A percentile compares a stretch with the other conserved stretches of the same genome.
Evolutionary conservation across 2,797 vertebrate species (phyloP).

Genomic region (Psittacula echo): DNA sequence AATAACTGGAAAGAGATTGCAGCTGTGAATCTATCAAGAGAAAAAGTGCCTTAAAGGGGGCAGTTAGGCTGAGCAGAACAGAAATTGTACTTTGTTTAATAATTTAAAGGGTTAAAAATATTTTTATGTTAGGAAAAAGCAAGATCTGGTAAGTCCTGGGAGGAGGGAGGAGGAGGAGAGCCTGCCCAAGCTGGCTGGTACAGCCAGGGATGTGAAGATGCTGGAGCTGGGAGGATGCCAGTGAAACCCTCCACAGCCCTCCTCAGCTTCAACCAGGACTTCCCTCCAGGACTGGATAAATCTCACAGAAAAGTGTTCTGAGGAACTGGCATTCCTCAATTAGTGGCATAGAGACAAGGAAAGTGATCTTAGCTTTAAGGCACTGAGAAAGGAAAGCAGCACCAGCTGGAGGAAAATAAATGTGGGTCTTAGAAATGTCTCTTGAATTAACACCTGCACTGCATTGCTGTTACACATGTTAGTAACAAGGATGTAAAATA

Average conservation of each 20-base stretch:
- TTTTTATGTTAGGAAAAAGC: background rate
- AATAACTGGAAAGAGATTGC: background rate
- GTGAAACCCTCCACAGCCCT: background rate
- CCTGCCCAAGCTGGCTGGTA: background rate
- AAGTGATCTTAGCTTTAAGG: background rate
- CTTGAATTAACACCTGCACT: background rate
- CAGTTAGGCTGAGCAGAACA: background rate
- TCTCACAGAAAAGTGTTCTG: background rate
- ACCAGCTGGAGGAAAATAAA: background rate
- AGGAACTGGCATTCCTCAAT: background rate
- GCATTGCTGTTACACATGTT: accelerated
- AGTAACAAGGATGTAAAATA: background rate
- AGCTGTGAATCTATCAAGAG: background rate
- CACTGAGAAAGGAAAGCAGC: background rate
- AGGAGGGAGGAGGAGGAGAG: background rate
- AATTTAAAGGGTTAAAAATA: background rate
- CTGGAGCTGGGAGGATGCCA: background rate
- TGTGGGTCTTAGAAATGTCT: background rate
- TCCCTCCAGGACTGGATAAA: background rate
- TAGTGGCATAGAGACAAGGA: background rate
- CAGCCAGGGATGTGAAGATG: background rate
- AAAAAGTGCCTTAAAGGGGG: background rate
- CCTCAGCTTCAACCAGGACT: background rate
- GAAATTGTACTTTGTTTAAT: background rate
- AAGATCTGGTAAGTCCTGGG: background rate